Evolutionary conservation across 2,797 vertebrate species (phyloP).

Genomic region (Phoeniculus purpureus): DNA sequence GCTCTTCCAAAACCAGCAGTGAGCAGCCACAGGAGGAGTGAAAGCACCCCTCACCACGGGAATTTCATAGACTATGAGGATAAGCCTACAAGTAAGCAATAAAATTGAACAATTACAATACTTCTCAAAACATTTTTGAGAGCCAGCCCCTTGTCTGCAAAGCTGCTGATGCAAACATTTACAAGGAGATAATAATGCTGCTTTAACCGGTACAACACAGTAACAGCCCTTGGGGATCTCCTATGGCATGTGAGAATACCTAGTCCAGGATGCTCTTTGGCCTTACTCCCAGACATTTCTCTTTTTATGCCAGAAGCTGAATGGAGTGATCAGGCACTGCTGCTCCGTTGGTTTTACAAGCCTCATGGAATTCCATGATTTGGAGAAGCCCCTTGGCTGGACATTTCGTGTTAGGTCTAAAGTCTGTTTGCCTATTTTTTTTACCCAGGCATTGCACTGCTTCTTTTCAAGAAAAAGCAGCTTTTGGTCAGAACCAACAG

Average conservation of each 20-base stretch:
- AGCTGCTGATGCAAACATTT: not conserved
- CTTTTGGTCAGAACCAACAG: not conserved
- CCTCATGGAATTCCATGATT: not conserved
- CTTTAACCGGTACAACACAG: not conserved
- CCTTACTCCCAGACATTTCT: not conserved
- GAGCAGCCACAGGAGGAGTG: not conserved
- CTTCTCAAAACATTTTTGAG: not conserved
- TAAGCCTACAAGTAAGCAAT: not conserved
- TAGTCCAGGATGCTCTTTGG: not conserved
- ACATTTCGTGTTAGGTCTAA: not conserved
- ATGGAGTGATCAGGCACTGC: not conserved
- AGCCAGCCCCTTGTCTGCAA: not conserved
- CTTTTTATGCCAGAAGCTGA: not conserved
- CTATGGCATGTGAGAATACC: not conserved
- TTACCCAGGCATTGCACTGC: not conserved
- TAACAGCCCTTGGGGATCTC: not conserved
- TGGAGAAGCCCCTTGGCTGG: not conserved
- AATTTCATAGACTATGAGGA: not conserved
- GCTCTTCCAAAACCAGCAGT: not conserved
- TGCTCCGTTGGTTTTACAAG: not conserved
- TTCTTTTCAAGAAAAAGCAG: not conserved
- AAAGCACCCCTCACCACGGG: accelerated
- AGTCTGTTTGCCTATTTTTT: not conserved
- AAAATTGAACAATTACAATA: not conserved
- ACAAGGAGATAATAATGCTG: not conserved